Percentiles rank a stretch among this genome's conserved stretches.
These are phyloP conservation scores for Beris chalybata DNA, from an alignment of 2,888 invertebrate species.

Conservation along the genomic window DNA sequence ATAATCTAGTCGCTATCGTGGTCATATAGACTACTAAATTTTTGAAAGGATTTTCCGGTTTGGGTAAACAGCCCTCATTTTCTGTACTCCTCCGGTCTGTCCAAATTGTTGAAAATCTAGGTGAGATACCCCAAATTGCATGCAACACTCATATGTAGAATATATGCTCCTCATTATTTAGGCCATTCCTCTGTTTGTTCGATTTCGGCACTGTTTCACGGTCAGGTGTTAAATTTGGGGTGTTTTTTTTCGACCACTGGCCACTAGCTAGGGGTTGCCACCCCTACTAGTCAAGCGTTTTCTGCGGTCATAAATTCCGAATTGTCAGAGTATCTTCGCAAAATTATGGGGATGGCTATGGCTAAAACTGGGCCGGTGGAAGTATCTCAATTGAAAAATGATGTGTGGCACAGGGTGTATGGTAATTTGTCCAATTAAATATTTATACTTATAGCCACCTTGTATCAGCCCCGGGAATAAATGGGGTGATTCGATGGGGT, in stretches of 20 bases:
- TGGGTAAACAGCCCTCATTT: too few species aligned
- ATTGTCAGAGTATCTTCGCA: conserved; percentile 9
- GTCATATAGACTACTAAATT: too few species aligned
- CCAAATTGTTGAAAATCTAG: too few species aligned
- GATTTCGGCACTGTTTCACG: conserved; percentile 11
- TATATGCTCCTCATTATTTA: neutral
- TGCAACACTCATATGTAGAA: neutral
- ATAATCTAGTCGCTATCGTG: too few species aligned
- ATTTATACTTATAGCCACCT: conserved; percentile 22
- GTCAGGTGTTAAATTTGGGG: conserved; percentile 17
- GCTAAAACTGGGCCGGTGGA: conserved; percentile 19
- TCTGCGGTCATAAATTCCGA: neutral
- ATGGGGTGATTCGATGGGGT: too few species aligned
- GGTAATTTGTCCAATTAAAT: conserved; percentile 37
- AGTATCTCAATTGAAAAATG: conserved; percentile 36
- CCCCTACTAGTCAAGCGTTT: conserved; percentile 29
- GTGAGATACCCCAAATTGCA: neutral
- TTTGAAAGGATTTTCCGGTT: too few species aligned
- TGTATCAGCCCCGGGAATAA: too few species aligned
- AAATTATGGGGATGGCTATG: conserved; percentile 2
- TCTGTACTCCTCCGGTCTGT: too few species aligned
- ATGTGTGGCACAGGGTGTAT: conserved; percentile 30
- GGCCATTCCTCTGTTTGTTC: neutral
- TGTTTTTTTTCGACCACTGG: too few species aligned
- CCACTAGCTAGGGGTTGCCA: neutral